Base-by-base conservation (phyloP, 2,113 vertebrate genomes). In the Lipotes vexillifer region DNA sequence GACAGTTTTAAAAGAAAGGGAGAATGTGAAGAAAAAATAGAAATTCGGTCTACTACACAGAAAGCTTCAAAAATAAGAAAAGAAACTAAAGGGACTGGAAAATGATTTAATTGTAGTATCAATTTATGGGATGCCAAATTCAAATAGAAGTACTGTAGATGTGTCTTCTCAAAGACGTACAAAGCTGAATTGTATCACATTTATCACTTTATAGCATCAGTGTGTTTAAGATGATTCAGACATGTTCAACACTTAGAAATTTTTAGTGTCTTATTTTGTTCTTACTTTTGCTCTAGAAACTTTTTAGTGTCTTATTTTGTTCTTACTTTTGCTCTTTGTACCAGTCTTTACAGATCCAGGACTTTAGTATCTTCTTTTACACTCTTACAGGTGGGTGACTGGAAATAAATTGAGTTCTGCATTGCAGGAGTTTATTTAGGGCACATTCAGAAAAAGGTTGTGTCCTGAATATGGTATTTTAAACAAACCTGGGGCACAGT, bases 271-370 rank as follows among this genome's bases (percentile, higher is more conserved):
- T 49, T 49, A 14, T 49, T 49, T 49, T 49, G 46, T 49, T 49
- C 12, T 49, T 49, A 49, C 46, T 49, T 49, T 49, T 49, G 46
- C 46, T 49, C 46, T 86, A 46, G 68, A 92, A 92, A 57, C 23
- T 9, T 71, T 83, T 84, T 41, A 49, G 84, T 63, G 29, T 72
- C 63, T 46, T 66, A 21, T 41, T 72, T 87, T 89, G 57, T 82
- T 90, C 57, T 93, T 93, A 41, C 52, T 66, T 93, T 89, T 83
- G 63, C 57, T 85, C 82, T 95, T 86, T 80, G 74, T 87, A 21
- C 78, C 66, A 75, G 89, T 44, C 65, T 96, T 87, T 74, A 31
- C 72, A 85, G 55, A 92, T 46, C 83, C 83, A 93, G 68, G 80
- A 61, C 90, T 94, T 93, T 72, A 96, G 29, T 88, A 21, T 83